Evolutionary conservation across 1,140 invertebrate genomes (phyloP).

Genomic region (Pseudomyrmex pallidus): DNA sequence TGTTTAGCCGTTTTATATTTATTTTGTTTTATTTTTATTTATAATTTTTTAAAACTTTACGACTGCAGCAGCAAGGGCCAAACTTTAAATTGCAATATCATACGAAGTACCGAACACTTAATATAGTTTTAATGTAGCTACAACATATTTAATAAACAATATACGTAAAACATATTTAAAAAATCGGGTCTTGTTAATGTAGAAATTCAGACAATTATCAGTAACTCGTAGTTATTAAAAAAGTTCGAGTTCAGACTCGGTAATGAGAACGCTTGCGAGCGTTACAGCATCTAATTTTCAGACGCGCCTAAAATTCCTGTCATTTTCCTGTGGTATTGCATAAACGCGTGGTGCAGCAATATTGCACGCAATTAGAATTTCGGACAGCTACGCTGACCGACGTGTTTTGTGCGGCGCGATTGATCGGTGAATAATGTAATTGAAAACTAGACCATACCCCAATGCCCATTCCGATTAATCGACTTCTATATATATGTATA

Average conservation of each 20-base stretch:
- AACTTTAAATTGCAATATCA: too few species aligned
- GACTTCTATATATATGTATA: constrained; percentile 48
- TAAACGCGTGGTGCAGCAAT: not conserved
- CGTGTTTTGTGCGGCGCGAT: constrained; percentile 3
- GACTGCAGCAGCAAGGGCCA: too few species aligned
- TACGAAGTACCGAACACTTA: too few species aligned
- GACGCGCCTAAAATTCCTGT: constrained; percentile 33
- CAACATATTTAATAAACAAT: too few species aligned
- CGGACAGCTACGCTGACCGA: constrained; percentile 7
- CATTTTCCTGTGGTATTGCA: constrained; percentile 27
- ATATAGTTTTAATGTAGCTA: too few species aligned
- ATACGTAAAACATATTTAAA: too few species aligned
- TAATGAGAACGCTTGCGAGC: not conserved
- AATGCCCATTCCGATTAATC: constrained; percentile 60
- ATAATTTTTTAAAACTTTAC: too few species aligned
- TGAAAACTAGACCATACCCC: constrained; percentile 56
- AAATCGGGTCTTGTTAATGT: too few species aligned
- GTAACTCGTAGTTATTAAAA: not conserved
- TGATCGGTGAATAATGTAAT: constrained; percentile 62
- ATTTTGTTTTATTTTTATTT: too few species aligned
- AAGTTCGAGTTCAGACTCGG: not conserved
- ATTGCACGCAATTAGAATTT: constrained; percentile 62
- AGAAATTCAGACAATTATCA: too few species aligned
- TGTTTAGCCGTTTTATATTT: too few species aligned
- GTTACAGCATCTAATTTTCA: constrained; percentile 38